These are phyloP conservation scores for Habroteleia sp. DNA, from an alignment of 2,888 invertebrate genomes.

Conservation along the genomic window DNA sequence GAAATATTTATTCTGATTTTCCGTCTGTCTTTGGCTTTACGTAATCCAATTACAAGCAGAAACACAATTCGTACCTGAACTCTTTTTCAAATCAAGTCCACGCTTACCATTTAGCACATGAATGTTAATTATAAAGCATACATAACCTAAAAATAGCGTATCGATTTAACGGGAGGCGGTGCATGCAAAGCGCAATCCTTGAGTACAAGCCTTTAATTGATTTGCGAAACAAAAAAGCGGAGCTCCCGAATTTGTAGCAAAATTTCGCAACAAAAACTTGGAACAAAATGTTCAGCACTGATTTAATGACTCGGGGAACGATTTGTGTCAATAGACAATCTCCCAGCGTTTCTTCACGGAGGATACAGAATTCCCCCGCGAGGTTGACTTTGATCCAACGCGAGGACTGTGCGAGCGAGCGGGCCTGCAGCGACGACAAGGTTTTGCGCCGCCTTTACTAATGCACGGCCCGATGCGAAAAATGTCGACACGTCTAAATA, in stretches of 20 bases:
- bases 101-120: slow-evolving; percentile 42
- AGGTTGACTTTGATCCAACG: slow-evolving; percentile 62
- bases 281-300: slow-evolving; percentile 43
- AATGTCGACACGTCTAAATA: slow-evolving; percentile 63
- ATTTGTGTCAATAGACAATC: slow-evolving; percentile 62
- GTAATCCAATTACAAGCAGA: slow-evolving; percentile 45
- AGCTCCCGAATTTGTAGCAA: slow-evolving; percentile 1
- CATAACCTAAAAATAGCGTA: slow-evolving; percentile 48
- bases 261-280: slow-evolving; percentile 8
- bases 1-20: not conserved
- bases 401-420: slow-evolving; percentile 46
- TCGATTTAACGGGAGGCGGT: slow-evolving; percentile 33
- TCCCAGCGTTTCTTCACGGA: slow-evolving; percentile 52
- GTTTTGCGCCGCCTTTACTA: slow-evolving; percentile 63
- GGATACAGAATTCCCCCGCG: slow-evolving; percentile 54
- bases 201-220: slow-evolving; percentile 18
- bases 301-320: slow-evolving; percentile 61
- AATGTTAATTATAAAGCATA: slow-evolving; percentile 49
- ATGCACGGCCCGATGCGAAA: slow-evolving; percentile 60
- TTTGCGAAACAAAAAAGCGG: slow-evolving; percentile 11
- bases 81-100: slow-evolving; percentile 47
- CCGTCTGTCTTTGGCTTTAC: slow-evolving; percentile 5
- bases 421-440: slow-evolving; percentile 61
- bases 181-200: slow-evolving; percentile 8
- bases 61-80: slow-evolving; percentile 30